Conservation (phyloP, 2,113 vertebrate species). For the Cyanocitta stelleri region DNA sequence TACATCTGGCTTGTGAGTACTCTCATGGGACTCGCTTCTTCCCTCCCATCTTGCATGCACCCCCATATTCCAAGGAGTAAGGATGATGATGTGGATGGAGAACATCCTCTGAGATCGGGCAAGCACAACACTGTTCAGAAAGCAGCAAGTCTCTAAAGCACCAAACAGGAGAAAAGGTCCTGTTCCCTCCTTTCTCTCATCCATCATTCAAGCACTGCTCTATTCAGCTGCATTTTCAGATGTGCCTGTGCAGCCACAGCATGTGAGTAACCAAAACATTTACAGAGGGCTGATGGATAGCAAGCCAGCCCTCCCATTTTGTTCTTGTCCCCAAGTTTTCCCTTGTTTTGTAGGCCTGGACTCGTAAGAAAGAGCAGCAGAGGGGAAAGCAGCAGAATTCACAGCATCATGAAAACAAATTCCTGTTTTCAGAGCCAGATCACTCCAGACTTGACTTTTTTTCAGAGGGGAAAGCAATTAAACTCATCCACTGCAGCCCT, state of each 20-base stretch:
- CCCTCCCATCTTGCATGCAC: neutral
- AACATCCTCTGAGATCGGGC: neutral
- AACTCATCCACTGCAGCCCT: neutral
- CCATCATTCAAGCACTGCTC: neutral
- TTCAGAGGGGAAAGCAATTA: neutral
- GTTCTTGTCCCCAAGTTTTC: neutral
- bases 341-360: neutral
- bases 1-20: fast-evolving
- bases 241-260: neutral
- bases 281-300: neutral
- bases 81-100: neutral
- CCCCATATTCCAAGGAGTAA: neutral
- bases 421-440: neutral
- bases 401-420: neutral
- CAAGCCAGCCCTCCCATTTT: neutral
- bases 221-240: neutral
- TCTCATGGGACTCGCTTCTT: neutral
- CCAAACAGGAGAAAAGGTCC: neutral
- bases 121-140: neutral
- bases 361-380: neutral
- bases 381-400: neutral
- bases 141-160: neutral
- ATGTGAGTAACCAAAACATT: neutral
- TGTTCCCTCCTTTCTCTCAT: neutral
- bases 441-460: neutral